A percentile compares a stretch with the other conserved stretches of the same genome.
These are phyloP conservation scores for Tetranychus urticae DNA, from an alignment of 1,140 invertebrate species.

Conservation along the genomic window DNA sequence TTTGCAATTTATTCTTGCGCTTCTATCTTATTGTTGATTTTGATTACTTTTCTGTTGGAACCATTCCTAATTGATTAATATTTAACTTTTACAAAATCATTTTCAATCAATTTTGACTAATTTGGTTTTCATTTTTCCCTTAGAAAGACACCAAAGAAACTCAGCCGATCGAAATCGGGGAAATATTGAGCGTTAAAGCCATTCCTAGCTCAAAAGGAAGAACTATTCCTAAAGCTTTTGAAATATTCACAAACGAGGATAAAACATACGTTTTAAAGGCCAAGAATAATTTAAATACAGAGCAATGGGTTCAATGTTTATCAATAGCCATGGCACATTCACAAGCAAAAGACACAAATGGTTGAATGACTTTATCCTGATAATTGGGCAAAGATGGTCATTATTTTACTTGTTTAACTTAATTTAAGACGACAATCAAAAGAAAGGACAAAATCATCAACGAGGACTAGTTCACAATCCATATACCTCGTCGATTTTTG, in stretches of 20 bases:
- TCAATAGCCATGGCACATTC: slow-evolving; percentile 65
- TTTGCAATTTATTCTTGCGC: no score
- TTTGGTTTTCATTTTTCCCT: slow-evolving; percentile 2
- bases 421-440: no score
- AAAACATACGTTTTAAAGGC: slow-evolving; percentile 74
- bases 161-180: slow-evolving; percentile 49
- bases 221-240: slow-evolving; percentile 80
- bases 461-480: no score
- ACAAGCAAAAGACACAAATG: slow-evolving; percentile 31
- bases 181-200: slow-evolving; percentile 74
- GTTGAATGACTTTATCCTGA: no score
- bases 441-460: no score
- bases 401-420: no score
- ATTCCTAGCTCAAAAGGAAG: slow-evolving; percentile 35
- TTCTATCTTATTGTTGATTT: no score
- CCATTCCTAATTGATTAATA: no score
- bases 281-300: slow-evolving; percentile 74
- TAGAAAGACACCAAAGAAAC: slow-evolving; percentile 21
- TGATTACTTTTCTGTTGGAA: no score
- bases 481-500: no score
- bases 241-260: slow-evolving; percentile 72
- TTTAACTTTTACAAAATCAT: no score
- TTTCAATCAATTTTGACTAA: not conserved
- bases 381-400: no score
- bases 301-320: slow-evolving; percentile 76